These are phyloP conservation scores for Trissoscelio sp. DNA, from an alignment of 2,888 invertebrate genomes.

Conservation along the genomic window DNA sequence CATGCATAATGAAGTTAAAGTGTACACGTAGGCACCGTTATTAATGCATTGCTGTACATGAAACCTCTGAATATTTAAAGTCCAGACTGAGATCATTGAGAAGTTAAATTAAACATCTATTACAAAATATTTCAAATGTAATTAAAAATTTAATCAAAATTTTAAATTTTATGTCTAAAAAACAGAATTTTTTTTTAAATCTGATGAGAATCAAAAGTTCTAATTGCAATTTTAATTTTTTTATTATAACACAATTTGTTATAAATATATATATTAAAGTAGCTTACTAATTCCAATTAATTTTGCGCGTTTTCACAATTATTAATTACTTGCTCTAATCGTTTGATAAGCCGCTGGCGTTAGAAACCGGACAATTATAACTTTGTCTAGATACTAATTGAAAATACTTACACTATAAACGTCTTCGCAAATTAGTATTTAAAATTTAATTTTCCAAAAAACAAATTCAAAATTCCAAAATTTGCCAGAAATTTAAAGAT, in stretches of 20 bases:
- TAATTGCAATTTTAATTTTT: no score
- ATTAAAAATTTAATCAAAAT: neutral
- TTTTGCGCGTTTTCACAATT: conserved; percentile 21
- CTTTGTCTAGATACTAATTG: neutral
- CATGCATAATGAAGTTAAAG: conserved; percentile 27
- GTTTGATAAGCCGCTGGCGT: conserved; percentile 38
- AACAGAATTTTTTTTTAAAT: no score
- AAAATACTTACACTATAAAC: no score
- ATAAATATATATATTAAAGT: no score
- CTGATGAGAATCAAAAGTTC: no score
- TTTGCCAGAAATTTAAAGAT: no score
- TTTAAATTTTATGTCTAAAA: no score
- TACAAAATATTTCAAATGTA: neutral
- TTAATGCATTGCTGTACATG: conserved; percentile 22
- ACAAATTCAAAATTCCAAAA: neutral
- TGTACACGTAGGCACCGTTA: conserved; percentile 8
- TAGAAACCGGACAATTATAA: conserved; percentile 38
- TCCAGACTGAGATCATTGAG: neutral
- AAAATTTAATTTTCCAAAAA: neutral
- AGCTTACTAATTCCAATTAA: conserved; percentile 21
- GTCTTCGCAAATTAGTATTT: neutral
- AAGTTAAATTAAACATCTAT: conserved; percentile 4
- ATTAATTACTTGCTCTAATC: conserved; percentile 52
- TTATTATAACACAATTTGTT: no score
- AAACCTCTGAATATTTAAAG: conserved; percentile 17